Base-by-base conservation (phyloP, 2,797 vertebrate genomes). In the Nannoperca australis region DNA sequence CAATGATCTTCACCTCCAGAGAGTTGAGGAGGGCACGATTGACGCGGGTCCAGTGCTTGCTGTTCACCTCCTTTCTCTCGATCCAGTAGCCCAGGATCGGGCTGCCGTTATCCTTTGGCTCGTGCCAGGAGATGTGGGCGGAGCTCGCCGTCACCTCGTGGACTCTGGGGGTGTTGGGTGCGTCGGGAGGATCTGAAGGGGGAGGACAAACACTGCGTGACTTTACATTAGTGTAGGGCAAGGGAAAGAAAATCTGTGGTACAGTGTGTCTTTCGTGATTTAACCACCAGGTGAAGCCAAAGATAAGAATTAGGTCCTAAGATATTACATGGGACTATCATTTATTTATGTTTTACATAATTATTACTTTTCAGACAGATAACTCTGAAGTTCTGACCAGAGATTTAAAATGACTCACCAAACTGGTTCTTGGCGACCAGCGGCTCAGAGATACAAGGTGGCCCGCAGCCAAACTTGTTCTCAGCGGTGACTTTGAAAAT, bases 1-100 rank as follows among this genome's bases (percentile, higher is more conserved):
- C 97, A 1, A 95, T 94, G 79, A 95, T 95, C 78, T 95, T 97
- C 55, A 96, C 76, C 74, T 97, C 95, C 82, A 99, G 93, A 38
- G 97, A 92, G 91, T 93, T 99, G 60, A 98, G 90, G 71, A 96
- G 96, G 62, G 76, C 95, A 27, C 94, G 95, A 91, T 99, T 99
- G 62, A 99, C 97, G 30, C 98, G 94, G 85, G 97, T 97, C 98
- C 98, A 99, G 60, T 99, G 96, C 89, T 98, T 98, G 88, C 98
- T 98, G 82, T 97, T 99, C 78, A 99, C 97, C 91, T 99, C 98
- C 91, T 98, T 98, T 89, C 96, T 98, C 94, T 99, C 98, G 71
- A 99, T 96, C 98, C 98, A 99, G 85, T 99, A 99, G 64, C 98
- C 98, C 85, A 98, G 91, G 91, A 99, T 99, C 0, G 98, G 98